Conservation (phyloP, 2,797 vertebrate species). For the Lophotriccus pileatus region DNA sequence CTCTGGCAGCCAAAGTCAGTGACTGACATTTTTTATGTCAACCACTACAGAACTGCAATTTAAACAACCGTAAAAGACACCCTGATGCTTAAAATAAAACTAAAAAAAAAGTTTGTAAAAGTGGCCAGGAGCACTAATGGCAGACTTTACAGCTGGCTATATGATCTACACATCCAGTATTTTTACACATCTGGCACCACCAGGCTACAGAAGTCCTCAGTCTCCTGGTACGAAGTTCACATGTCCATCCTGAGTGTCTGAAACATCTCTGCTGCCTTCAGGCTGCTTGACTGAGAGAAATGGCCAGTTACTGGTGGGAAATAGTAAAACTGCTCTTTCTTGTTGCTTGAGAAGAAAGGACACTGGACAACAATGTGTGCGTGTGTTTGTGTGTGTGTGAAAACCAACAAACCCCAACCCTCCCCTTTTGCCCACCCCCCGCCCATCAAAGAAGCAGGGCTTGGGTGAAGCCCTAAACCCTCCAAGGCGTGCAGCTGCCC, state of each 20-base stretch:
- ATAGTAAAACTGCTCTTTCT: neutral
- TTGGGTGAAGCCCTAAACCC: neutral
- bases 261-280: neutral
- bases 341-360: neutral
- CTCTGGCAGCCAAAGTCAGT: neutral
- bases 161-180: neutral
- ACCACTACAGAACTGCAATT: neutral
- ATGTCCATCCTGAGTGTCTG: rapidly evolving
- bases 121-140: neutral
- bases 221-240: neutral
- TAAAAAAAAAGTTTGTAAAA: neutral
- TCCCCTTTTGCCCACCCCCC: rapidly evolving
- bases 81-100: neutral
- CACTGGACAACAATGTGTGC: neutral
- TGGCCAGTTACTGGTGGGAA: neutral
- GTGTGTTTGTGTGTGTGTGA: neutral
- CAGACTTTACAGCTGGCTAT: neutral
- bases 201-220: neutral
- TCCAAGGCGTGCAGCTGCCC: neutral
- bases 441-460: neutral
- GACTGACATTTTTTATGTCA: neutral
- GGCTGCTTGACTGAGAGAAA: neutral
- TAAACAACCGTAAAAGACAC: neutral
- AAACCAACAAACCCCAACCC: neutral
- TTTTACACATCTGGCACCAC: neutral